Base-by-base conservation (phyloP, 2,113 vertebrate genomes). In the Calypte anna region DNA sequence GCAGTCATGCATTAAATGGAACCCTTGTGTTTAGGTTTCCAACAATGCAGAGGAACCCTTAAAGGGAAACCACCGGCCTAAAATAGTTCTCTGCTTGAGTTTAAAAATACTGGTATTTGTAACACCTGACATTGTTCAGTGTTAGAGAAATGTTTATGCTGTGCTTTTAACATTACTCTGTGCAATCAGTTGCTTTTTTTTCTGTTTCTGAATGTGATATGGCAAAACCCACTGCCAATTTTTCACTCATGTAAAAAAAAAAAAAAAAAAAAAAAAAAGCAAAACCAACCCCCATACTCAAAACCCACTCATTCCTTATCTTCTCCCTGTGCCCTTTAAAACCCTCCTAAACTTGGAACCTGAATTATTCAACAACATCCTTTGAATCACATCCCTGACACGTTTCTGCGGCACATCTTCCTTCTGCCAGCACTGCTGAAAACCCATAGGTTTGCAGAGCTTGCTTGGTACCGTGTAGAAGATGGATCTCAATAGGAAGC, bases 1-100 rank as follows among this genome's bases (percentile, higher is more conserved):
- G 79, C 62, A 91, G 88, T 93, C 66, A 40, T 61, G 85, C 93
- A 72, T 96, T 94, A 95, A 92, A 91, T 88, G 82, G 91, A 95
- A 90, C 75, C 62, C 79, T 91, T 88, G 69, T 94, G 82, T 94
- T 94, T 93, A 86, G 77, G 85, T 86, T 93, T 93, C 90, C 50
- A 94, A 19, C 83, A 93, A 78, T 79, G 86, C 80, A 88, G 87
- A 78, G 68, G 80, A 90, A 69, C n/a, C 3, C 51, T 90, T 91
- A 62, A 93, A 93, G 90, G 61, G 66, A 93, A 94, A 86, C 66
- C 61, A 80, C 36, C 53, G 77, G 54, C 76, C 86, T 96, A 94
- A 94, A 94, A 94, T 88, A 95, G 80, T 84, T 90, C 64, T 83
- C 54, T 88, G 62, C 28, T 44, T 91, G 86, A 82, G 75, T 88